Evolutionary conservation across 2,888 invertebrate genomes (phyloP).

Genomic region (Megalurothrips usitatus): DNA sequence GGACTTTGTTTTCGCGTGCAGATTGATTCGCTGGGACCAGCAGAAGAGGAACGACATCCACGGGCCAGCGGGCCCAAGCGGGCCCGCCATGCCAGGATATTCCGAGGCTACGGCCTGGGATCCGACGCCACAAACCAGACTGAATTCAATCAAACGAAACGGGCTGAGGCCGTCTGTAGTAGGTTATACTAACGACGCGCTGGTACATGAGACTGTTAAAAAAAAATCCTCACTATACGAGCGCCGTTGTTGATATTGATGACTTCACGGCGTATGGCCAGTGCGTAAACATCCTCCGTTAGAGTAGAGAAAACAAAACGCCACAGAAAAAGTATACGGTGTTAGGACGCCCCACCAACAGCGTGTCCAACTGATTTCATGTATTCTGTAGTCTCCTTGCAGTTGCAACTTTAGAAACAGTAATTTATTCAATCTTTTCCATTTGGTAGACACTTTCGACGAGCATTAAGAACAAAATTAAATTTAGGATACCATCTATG

Average conservation of each 20-base stretch:
- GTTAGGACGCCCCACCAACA: too few species aligned
- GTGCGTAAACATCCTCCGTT: not conserved
- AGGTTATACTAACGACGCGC: not conserved
- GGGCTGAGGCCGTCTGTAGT: not conserved
- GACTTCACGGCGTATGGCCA: not conserved
- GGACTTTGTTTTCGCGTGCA: not conserved
- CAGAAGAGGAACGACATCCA: not conserved
- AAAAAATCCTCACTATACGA: not conserved
- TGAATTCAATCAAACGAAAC: not conserved
- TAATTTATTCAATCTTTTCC: not conserved
- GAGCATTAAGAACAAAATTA: not conserved
- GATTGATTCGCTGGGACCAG: not conserved
- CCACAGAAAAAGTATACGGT: too few species aligned
- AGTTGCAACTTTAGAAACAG: not conserved
- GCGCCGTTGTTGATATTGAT: not conserved
- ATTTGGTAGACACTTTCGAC: not conserved
- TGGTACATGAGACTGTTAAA: not conserved
- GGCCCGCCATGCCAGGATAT: not conserved
- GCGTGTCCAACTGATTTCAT: slow-evolving; percentile 4
- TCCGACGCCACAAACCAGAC: not conserved
- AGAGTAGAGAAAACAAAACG: too few species aligned
- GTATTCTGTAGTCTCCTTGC: not conserved
- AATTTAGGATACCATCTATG: not conserved
- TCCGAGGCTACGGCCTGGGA: not conserved
- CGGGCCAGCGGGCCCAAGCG: not conserved